Conservation (phyloP, 2,888 invertebrate genomes). For the Agonum fuliginosum region DNA sequence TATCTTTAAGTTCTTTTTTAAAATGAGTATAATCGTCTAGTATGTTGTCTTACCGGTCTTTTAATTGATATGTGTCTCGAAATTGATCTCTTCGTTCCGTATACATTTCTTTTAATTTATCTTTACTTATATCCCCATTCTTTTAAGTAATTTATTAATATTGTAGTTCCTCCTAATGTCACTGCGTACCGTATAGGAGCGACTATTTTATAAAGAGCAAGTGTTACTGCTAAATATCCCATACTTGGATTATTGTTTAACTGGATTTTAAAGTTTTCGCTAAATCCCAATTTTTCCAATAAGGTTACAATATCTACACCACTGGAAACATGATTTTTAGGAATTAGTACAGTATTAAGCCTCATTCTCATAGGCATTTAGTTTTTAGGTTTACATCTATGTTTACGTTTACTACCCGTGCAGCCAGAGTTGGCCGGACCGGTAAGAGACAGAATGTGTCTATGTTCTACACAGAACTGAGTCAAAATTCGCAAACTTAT, state of each 20-base stretch:
- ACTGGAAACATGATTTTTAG: slow-evolving; percentile 76
- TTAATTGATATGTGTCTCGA: slow-evolving; percentile 74
- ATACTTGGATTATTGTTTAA: slow-evolving; percentile 86
- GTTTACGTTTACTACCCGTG: too few relatives aligned
- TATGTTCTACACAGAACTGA: too few relatives aligned
- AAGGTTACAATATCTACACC: slow-evolving; percentile 92
- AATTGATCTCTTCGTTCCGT: slow-evolving; percentile 78
- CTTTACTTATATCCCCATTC: slow-evolving; percentile 82
- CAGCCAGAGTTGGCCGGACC: too few relatives aligned
- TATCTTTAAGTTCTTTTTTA: slow-evolving; percentile 73
- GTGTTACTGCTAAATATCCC: slow-evolving; percentile 92
- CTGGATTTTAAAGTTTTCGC: slow-evolving; percentile 85
- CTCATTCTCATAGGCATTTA: too few relatives aligned
- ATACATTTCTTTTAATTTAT: slow-evolving; percentile 79
- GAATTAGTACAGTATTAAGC: too few relatives aligned
- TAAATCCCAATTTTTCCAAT: slow-evolving; percentile 85
- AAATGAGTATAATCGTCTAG: slow-evolving; percentile 75
- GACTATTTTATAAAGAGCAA: slow-evolving; percentile 94
- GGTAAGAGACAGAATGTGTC: too few relatives aligned
- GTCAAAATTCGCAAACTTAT: too few relatives aligned
- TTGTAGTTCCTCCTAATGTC: slow-evolving; percentile 91
- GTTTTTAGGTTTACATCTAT: too few relatives aligned
- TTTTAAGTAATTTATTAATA: slow-evolving; percentile 87
- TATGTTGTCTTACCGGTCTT: slow-evolving; percentile 70
- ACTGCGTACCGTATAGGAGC: slow-evolving; percentile 95